Evolutionary conservation across 2,888 invertebrate species (phyloP), one percentile per base, ranked within the genome.

Genomic region (Micoletzkya japonica): DNA sequence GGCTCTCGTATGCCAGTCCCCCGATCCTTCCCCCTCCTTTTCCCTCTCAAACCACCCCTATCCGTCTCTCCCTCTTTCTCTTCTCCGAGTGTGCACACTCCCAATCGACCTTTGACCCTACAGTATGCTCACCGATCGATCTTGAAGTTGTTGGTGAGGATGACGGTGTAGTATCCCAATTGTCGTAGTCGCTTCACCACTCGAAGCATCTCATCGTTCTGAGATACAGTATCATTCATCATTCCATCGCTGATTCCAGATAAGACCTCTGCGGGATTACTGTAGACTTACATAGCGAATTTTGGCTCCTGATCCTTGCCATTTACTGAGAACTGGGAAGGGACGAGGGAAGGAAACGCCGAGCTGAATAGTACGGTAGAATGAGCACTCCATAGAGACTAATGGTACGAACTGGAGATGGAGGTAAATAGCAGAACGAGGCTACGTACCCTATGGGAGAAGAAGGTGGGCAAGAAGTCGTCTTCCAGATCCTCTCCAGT

Each of bases 81-180:
- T 10, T n/a, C n/a, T 44, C 20, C 44, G 10, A 44, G n/a, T n/a
- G n/a, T n/a, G n/a, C n/a, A n/a, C n/a, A n/a, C n/a, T n/a, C n/a
- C n/a, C n/a, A n/a, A n/a, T n/a, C n/a, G n/a, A n/a, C n/a, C n/a
- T n/a, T n/a, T n/a, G n/a, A n/a, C n/a, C n/a, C n/a, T n/a, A n/a
- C n/a, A n/a, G n/a, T 44, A 14, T 20, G 54, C 64, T 54, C 28
- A 66, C 64, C 26, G 39, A n/a, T 68, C 68, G n/a, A 68, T 14
- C 34, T 44, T 56, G 34, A 26, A 68, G 49, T 68, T 68, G 26
- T 68, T 68, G 3, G 68, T 68, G 17, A 68, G 57, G 10, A 68
- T 58, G 24, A 24, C 10, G 17, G 68, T 68, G 26, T 58, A 36
- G n/a, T 32, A 32, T n/a, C 68, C 68, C 26, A 10, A 32, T 34